Evolutionary conservation across 2,113 vertebrate species (phyloP).

Genomic region (Rousettus leschenaultii): DNA sequence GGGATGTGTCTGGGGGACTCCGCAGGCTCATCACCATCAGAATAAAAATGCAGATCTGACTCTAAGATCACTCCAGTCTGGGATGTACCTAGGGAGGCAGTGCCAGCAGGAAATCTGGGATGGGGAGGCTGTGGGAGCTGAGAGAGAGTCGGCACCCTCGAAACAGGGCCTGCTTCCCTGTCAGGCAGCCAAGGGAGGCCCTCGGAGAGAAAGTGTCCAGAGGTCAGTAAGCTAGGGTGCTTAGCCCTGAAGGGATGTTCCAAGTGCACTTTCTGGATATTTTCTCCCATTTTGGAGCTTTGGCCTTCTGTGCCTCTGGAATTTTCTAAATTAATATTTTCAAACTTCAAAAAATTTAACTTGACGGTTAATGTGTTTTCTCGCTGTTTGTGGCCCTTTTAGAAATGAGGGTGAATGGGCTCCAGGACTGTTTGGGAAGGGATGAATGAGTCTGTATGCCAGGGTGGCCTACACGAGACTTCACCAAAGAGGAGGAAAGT

Average conservation of each 20-base stretch:
- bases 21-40: not conserved
- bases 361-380: not conserved
- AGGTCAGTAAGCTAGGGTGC: not conserved
- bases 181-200: rapidly evolving
- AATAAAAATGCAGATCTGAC: too few species aligned
- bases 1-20: not conserved
- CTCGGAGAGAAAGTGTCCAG: too few species aligned
- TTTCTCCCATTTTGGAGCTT: too few species aligned
- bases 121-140: not conserved
- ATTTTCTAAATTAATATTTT: not conserved
- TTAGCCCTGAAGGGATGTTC: not conserved
- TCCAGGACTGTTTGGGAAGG: not conserved
- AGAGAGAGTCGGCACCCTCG: not conserved
- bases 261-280: rapidly evolving
- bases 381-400: not conserved
- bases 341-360: not conserved
- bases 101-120: not conserved
- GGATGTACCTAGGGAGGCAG: not conserved
- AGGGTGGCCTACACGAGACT: not conserved
- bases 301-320: not conserved
- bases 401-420: not conserved
- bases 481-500: not conserved
- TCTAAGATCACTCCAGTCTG: not conserved
- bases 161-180: rapidly evolving
- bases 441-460: rapidly evolving